Evolutionary conservation across 1,140 invertebrate genomes (phyloP), one percentile per base, ranked within the genome.

Genomic region (Trissolcus basalis): DNA sequence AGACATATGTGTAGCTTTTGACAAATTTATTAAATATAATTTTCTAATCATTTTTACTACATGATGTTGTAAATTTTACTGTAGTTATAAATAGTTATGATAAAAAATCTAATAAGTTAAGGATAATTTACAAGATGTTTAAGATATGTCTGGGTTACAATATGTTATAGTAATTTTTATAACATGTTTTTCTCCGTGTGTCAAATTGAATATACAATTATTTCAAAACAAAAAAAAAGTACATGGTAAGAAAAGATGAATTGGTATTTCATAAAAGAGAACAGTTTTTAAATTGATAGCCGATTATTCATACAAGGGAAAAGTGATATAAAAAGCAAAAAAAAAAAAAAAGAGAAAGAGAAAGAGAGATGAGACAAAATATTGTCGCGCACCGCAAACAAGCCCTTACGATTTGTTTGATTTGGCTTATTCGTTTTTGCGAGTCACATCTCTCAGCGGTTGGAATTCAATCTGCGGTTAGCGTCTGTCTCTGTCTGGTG

Each of bases 361-460:
- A n/a, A 2, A 39, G 36, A 9, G 9, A 9, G 36, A 39, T 6
- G 6, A 27, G 19, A 27, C 19, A 27, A 27, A 39, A n/a, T 39
- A 39, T 39, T 39, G 36, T 39, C 51, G 72, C 69, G 59, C 69
- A 73, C 59, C 60, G 58, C 9, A 11, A 69, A 77, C 45, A 80
- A 83, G 72, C 78, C 80, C 80, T 80, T 74, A 67, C 69, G 81
- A 80, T 82, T 84, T 82, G 79, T 83, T 81, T 82, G 81, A 82
- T 84, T 83, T 79, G 78, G 81, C 81, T 83, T 80, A 82, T 83
- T 83, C 82, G 81, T 83, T 84, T 82, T 74, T 79, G 80, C 80
- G 76, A 72, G 67, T 82, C 79, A 81, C 76, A 82, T 77, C 74
- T 76, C 72, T 64, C 68, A 77, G 78, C 80, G 76, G 77, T 79